phyloP scores from a whole-genome alignment of 2,113 vertebrate genomes.

The Mirounga angustirostris region DNA sequence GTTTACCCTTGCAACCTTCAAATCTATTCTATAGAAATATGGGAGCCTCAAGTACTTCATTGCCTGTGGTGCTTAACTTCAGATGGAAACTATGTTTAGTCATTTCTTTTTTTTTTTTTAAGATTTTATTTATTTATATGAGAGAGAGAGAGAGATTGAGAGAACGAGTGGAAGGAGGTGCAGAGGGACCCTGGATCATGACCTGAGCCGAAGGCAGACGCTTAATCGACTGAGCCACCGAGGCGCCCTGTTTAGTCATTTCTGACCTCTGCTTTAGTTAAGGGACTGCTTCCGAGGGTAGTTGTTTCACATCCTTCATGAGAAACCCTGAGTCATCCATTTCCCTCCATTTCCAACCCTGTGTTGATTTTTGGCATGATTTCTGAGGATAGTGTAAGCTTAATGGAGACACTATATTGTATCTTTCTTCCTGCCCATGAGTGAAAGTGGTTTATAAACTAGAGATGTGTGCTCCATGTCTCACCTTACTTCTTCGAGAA shows the following conservation, averaged over 20 bases:
- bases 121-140: too few relatives aligned
- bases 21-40: neutral
- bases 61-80: neutral
- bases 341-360: neutral
- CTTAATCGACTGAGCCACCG: too few relatives aligned
- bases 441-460: neutral
- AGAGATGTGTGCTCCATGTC: neutral
- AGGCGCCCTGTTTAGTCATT: neutral
- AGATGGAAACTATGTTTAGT: neutral
- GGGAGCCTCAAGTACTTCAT: neutral
- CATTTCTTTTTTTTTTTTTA: neutral
- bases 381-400: neutral
- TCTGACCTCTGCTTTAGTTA: neutral
- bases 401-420: neutral
- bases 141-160: too few relatives aligned
- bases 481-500: conserved; percentile 54
- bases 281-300: neutral
- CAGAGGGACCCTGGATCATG: too few relatives aligned
- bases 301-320: neutral
- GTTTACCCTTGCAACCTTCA: neutral
- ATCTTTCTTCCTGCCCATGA: conserved; percentile 61
- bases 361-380: neutral
- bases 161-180: too few relatives aligned
- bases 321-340: conserved; percentile 18
- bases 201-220: too few relatives aligned